A percentile compares a stretch with the other conserved stretches of the same genome.
Evolutionary conservation across 2,888 invertebrate genomes (phyloP).

Genomic region (Lumbricus terrestris): DNA sequence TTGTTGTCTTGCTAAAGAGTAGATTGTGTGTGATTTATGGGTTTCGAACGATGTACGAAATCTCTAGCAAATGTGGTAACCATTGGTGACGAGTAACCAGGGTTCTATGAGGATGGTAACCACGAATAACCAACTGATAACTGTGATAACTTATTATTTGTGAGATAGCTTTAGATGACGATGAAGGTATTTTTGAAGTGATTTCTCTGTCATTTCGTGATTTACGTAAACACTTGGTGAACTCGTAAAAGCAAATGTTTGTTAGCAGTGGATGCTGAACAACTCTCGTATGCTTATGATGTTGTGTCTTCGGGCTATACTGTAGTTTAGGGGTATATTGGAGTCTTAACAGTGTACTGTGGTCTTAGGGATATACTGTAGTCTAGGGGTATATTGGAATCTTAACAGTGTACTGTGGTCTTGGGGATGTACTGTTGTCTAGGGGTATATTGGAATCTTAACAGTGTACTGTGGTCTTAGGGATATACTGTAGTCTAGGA

Average conservation of each 20-base stretch:
- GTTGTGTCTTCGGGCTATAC: background rate
- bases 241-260: background rate
- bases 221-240: background rate
- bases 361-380: background rate
- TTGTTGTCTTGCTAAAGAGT: background rate
- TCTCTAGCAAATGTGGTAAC: background rate
- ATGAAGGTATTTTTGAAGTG: background rate
- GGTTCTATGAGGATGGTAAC: background rate
- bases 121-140: background rate
- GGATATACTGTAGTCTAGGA: background rate
- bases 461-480: background rate
- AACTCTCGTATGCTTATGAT: background rate
- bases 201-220: background rate
- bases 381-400: too few relatives aligned
- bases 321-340: too few relatives aligned
- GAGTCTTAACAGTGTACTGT: too few relatives aligned
- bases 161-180: background rate
- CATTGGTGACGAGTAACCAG: background rate
- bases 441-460: too few relatives aligned
- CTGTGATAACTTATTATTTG: slow-evolving; percentile 3
- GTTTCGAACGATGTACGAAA: background rate
- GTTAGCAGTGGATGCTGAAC: too few relatives aligned
- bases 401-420: background rate
- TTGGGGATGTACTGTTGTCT: background rate
- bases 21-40: background rate